Evolutionary conservation across 2,888 invertebrate species (phyloP).

Genomic region (Drosophila melanosoma): DNA sequence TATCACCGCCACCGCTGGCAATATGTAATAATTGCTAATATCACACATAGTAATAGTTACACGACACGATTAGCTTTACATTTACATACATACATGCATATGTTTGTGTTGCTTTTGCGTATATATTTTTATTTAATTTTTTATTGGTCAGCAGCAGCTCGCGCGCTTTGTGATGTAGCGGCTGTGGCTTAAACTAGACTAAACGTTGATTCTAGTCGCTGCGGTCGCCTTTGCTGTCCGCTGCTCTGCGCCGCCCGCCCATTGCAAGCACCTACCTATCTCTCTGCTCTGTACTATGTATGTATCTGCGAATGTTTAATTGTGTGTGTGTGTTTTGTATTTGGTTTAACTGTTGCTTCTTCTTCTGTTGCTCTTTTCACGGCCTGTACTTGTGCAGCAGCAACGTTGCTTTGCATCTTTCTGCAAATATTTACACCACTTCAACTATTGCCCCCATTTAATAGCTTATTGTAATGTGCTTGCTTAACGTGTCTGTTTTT

Average conservation of each 20-base stretch:
- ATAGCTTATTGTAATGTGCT: slow-evolving; percentile 1
- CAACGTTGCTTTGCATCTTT: slow-evolving; percentile 17
- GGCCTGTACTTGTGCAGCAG: neutral
- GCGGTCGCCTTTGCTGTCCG: slow-evolving; percentile 32
- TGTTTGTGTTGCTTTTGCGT: slow-evolving; percentile 22
- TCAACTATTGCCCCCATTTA: slow-evolving; percentile 8
- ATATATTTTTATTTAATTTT: slow-evolving; percentile 39
- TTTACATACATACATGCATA: slow-evolving; percentile 32
- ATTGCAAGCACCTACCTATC: slow-evolving; percentile 37
- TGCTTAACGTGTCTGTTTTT: slow-evolving; percentile 4
- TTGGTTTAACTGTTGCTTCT: slow-evolving; percentile 60
- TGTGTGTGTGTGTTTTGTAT: slow-evolving; percentile 17
- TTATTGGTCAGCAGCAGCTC: slow-evolving; percentile 8
- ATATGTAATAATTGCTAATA: slow-evolving; percentile 4
- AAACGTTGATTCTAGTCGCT: slow-evolving; percentile 70
- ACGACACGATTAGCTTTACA: neutral
- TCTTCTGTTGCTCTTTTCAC: slow-evolving; percentile 49
- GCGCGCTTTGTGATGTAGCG: slow-evolving; percentile 57
- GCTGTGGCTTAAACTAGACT: slow-evolving; percentile 77
- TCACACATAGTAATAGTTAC: slow-evolving; percentile 9
- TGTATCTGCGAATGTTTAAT: neutral
- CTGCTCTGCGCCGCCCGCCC: slow-evolving; percentile 44
- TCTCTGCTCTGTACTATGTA: neutral
- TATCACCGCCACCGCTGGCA: slow-evolving; percentile 29
- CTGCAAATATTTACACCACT: slow-evolving; percentile 2